Base-by-base conservation (phyloP, 2,113 vertebrate genomes). In the Machaerirhynchus nigripectus region DNA sequence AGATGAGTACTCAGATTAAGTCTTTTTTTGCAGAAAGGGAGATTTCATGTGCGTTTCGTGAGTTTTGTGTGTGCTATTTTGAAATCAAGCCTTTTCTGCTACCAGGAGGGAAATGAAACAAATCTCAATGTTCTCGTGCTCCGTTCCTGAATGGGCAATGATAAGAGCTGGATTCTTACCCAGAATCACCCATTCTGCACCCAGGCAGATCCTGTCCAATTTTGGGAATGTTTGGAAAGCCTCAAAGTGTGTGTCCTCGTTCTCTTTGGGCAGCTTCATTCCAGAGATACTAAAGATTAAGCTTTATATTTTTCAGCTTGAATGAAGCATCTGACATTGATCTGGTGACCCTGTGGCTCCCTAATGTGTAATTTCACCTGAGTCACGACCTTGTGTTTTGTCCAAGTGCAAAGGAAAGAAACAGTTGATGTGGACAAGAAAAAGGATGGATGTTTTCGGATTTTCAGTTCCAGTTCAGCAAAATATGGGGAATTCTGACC, bases 201-300 rank as follows among this genome's bases (percentile, higher is more conserved):
- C 20, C 53, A 71, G 79, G 67, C 70, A 93, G 31, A 76, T 26
- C 37, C 44, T 75, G 44, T 56, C 44, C 84, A 91, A 56, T 84
- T 95, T 65, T 82, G 77, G 69, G 89, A 84, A 91, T 76, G 47
- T 90, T 96, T 90, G 75, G 60, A 50, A 73, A 88, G 35, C 74
- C 56, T 90, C 46, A 55, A 55, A 53, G 14, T 78, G 30, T 35
- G 24, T 84, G 52, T 86, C 83, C 64, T 90, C 10, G 7, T 86
- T 70, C 69, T 80, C 46, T 74, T 86, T 81, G 73, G 44, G 47
- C 85, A 95, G 56, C 44, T 87, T 89, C 91, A 82, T 79, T 88
- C 59, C 63, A 50, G 35, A 49, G 76, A 50, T 88, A 21, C 50
- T 64, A 13, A 83, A 68, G 49, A 56, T 64, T 19, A 75, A 59